phyloP scores from a whole-genome alignment of 1,140 invertebrate species.

The Drosophila micromelanica region DNA sequence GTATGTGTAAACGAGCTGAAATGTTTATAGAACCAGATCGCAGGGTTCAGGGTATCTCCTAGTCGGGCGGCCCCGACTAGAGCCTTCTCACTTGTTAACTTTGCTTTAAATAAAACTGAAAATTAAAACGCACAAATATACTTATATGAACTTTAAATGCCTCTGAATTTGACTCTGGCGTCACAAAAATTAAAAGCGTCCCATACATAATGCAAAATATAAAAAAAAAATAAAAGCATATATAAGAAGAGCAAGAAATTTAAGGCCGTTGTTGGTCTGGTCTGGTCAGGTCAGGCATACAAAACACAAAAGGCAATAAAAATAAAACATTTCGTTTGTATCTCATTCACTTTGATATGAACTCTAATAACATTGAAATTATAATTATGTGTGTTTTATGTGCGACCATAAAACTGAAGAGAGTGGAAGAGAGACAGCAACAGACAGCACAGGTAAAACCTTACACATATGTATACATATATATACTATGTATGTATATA shows the following conservation, averaged over 20 bases:
- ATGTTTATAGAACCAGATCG: no score
- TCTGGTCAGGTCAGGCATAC: slow-evolving; percentile 10
- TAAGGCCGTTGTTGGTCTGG: neutral
- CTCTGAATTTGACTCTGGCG: slow-evolving; percentile 39
- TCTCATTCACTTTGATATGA: slow-evolving; percentile 77
- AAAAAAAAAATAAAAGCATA: slow-evolving; percentile 17
- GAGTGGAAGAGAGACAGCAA: neutral
- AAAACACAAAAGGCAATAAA: slow-evolving; percentile 57
- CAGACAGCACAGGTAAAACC: neutral
- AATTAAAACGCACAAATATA: neutral
- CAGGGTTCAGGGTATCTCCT: no score
- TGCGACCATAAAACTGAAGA: slow-evolving; percentile 58
- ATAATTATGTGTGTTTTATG: slow-evolving; percentile 80
- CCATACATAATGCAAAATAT: slow-evolving; percentile 44
- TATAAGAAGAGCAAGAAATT: neutral
- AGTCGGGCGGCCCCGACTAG: no score
- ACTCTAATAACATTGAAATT: slow-evolving; percentile 81
- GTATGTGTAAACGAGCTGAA: no score
- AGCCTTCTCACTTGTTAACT: no score
- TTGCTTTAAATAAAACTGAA: no score
- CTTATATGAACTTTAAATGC: slow-evolving; percentile 12
- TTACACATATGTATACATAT: slow-evolving; percentile 9
- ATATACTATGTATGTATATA: slow-evolving; percentile 9
- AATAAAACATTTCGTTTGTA: slow-evolving; percentile 72
- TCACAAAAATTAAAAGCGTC: slow-evolving; percentile 66